These are phyloP conservation scores for Pyrrhia umbra DNA, from an alignment of 2,888 invertebrate species.

Conservation along the genomic window DNA sequence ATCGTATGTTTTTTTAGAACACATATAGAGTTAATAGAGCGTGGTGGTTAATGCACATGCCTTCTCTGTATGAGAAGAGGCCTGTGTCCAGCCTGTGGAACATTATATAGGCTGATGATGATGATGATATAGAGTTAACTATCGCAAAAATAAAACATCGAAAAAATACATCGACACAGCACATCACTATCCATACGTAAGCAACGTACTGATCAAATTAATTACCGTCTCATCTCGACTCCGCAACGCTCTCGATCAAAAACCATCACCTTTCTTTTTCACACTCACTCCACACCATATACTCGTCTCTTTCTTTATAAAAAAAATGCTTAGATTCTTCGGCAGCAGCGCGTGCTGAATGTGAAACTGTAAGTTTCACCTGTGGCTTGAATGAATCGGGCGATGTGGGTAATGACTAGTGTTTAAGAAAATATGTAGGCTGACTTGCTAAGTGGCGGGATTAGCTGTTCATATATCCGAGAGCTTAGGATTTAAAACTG, in stretches of 20 bases:
- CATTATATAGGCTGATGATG: no score
- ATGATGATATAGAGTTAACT: not conserved
- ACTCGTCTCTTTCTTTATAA: conserved; percentile 65
- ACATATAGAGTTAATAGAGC: not conserved
- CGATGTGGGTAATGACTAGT: conserved; percentile 67
- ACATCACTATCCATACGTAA: conserved; percentile 76
- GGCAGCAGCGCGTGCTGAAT: conserved; percentile 85
- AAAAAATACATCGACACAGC: conserved; percentile 63
- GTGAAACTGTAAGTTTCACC: conserved; percentile 86
- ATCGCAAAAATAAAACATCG: conserved; percentile 6
- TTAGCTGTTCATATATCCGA: conserved; percentile 9
- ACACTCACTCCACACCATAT: conserved; percentile 52
- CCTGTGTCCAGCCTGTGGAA: no score
- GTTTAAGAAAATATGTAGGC: conserved; percentile 53
- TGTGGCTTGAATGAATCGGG: conserved; percentile 79
- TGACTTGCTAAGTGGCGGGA: conserved; percentile 38
- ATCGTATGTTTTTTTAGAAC: not conserved
- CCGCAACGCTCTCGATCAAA: conserved; percentile 78
- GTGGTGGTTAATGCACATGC: no score
- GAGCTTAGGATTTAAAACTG: conserved; percentile 3
- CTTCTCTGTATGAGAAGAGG: no score
- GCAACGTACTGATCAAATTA: conserved; percentile 88
- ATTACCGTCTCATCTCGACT: conserved; percentile 86
- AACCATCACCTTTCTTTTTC: conserved; percentile 72
- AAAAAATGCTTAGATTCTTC: conserved; percentile 81